Percentiles rank a stretch among this genome's conserved stretches.
phyloP scores from a whole-genome alignment of 2,888 invertebrate genomes.

The Rhyacophila evoluta region DNA sequence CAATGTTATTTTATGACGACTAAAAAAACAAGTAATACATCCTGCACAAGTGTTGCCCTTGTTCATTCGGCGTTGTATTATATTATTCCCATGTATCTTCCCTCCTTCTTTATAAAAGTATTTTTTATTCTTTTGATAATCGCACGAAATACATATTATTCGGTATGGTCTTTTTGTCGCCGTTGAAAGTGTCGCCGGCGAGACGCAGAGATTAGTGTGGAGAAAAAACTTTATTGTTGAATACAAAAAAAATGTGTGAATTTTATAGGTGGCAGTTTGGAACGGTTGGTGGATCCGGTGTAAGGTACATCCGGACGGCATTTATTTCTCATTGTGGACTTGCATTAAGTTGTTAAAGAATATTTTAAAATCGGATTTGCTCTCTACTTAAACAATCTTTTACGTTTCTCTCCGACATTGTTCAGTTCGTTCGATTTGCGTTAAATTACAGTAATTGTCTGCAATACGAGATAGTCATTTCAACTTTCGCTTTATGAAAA shows the following conservation, averaged over 20 bases:
- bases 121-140: conserved; percentile 10
- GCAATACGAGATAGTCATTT: background rate
- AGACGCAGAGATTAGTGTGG: conserved; percentile 1
- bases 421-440: background rate
- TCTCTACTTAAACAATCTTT: background rate
- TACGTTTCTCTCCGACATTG: background rate
- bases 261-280: conserved; percentile 31
- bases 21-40: conserved; percentile 36
- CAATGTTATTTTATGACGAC: no score
- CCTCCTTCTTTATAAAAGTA: background rate
- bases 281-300: conserved; percentile 40
- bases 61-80: background rate
- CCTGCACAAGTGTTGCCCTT: conserved; percentile 46
- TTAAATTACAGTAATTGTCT: background rate
- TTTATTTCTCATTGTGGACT: conserved; percentile 15
- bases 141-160: conserved; percentile 32
- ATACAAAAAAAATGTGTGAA: conserved; percentile 3
- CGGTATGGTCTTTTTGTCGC: conserved; percentile 30
- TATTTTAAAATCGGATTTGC: background rate
- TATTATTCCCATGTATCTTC: background rate
- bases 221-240: background rate
- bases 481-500: background rate
- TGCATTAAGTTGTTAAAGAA: background rate
- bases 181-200: conserved; percentile 27
- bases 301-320: conserved; percentile 38